These are phyloP conservation scores for Anodontia alba DNA, from an alignment of 2,888 invertebrate genomes.

Conservation along the genomic window DNA sequence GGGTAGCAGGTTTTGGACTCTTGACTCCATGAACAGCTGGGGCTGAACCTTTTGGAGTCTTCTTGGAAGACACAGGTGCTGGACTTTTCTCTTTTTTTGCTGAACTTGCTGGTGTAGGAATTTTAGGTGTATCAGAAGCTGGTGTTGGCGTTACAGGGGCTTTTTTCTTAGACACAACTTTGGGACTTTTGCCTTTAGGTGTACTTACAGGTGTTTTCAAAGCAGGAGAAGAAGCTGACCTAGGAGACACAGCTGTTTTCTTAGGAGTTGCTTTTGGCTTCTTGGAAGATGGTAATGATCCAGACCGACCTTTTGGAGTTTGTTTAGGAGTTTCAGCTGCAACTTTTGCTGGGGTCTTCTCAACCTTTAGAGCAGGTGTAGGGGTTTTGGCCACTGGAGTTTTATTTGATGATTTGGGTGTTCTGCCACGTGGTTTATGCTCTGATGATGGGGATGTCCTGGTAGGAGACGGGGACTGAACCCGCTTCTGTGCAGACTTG, in stretches of 20 bases:
- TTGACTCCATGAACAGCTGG: too few relatives aligned
- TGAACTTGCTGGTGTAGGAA: not conserved
- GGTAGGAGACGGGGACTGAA: constrained; percentile 61
- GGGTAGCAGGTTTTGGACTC: too few relatives aligned
- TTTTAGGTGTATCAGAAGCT: constrained; percentile 1
- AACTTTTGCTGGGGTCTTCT: not conserved
- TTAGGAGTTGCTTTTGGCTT: constrained; percentile 12
- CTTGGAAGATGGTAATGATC: constrained; percentile 12
- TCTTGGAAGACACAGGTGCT: too few relatives aligned
- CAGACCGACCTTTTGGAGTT: constrained; percentile 21
- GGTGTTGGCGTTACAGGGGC: too few relatives aligned
- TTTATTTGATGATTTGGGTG: constrained; percentile 21
- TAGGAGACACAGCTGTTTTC: not conserved
- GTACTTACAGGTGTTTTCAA: not conserved
- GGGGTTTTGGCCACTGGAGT: not conserved
- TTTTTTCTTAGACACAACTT: not conserved
- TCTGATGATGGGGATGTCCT: constrained; percentile 34
- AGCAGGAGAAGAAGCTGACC: not conserved
- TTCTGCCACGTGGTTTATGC: constrained; percentile 56
- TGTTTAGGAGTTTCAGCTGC: too few relatives aligned
- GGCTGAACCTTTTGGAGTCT: too few relatives aligned
- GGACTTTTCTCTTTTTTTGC: not conserved
- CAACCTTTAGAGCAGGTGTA: not conserved
- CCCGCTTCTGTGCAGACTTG: constrained; percentile 40
- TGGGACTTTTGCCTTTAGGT: not conserved